Conservation (phyloP, 2,888 invertebrate species). For the Leptinotarsa tumamoca region DNA sequence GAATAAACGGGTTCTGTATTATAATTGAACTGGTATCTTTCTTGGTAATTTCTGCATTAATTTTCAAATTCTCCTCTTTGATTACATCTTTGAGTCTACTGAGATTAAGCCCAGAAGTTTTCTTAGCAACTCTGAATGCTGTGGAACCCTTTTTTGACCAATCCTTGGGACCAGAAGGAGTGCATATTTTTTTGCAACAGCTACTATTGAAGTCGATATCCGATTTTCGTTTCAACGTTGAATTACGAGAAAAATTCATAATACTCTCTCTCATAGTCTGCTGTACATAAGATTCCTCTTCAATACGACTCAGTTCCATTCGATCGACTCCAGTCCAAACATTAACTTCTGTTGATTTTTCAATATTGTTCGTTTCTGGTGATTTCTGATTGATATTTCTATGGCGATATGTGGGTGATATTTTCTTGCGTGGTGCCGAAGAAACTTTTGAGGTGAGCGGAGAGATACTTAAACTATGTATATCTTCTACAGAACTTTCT, state of each 20-base stretch:
- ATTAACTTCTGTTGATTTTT: constrained; percentile 60
- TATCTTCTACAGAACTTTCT: constrained; percentile 44
- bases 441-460: constrained; percentile 21
- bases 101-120: constrained; percentile 50
- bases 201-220: constrained; percentile 41
- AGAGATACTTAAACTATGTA: constrained; percentile 48
- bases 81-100: constrained; percentile 30
- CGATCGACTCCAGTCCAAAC: constrained; percentile 61
- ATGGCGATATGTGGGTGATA: not conserved
- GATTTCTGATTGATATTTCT: not conserved
- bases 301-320: constrained; percentile 67
- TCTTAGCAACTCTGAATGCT: constrained; percentile 47
- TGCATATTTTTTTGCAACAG: constrained; percentile 50
- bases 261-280: constrained; percentile 7
- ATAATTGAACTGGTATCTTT: constrained; percentile 47
- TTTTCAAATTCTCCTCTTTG: constrained; percentile 12
- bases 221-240: constrained; percentile 43
- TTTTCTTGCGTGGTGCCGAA: not conserved
- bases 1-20: constrained; percentile 55
- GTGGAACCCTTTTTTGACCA: constrained; percentile 52
- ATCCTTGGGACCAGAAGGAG: constrained; percentile 35
- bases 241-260: not conserved
- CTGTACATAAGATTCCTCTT: constrained; percentile 66
- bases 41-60: constrained; percentile 33
- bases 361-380: constrained; percentile 46